A percentile compares a stretch with the other conserved stretches of the same genome.
phyloP scores from a whole-genome alignment of 2,797 vertebrate species.

The Arvicola amphibius region DNA sequence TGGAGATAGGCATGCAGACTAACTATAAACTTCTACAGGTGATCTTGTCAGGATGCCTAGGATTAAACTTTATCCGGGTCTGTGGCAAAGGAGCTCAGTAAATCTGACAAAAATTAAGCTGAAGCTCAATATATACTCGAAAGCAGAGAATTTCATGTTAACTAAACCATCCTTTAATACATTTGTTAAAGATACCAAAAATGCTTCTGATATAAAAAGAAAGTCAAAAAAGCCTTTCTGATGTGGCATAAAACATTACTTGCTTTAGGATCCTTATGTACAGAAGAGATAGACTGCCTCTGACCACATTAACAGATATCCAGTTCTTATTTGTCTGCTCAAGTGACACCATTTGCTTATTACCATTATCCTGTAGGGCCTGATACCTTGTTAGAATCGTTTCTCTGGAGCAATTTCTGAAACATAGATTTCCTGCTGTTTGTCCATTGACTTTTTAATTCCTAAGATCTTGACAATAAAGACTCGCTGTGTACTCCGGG shows the following conservation, averaged over 20 bases:
- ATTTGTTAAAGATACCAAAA: not conserved
- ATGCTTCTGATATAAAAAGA: not conserved
- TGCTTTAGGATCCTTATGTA: not conserved
- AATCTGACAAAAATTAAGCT: not conserved
- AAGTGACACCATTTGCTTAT: not conserved
- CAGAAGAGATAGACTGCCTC: not conserved
- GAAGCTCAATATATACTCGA: not conserved
- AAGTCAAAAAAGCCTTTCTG: not conserved
- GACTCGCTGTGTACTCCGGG: conserved; percentile 48
- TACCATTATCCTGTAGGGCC: not conserved
- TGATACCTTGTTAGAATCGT: not conserved
- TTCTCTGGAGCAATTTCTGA: conserved; percentile 45
- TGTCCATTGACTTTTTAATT: conserved; percentile 70
- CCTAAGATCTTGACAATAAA: conserved; percentile 56
- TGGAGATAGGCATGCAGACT: not conserved
- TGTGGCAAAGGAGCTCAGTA: not conserved
- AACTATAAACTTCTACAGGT: not conserved
- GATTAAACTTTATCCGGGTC: not conserved
- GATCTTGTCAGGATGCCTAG: not conserved
- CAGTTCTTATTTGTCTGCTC: not conserved
- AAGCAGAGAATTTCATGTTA: not conserved
- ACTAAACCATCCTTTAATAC: not conserved
- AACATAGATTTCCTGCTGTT: conserved; percentile 69
- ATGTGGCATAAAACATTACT: not conserved
- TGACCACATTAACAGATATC: not conserved